Base-by-base conservation (phyloP, 2,797 vertebrate genomes). In the Gymnothorax reevesii region DNA sequence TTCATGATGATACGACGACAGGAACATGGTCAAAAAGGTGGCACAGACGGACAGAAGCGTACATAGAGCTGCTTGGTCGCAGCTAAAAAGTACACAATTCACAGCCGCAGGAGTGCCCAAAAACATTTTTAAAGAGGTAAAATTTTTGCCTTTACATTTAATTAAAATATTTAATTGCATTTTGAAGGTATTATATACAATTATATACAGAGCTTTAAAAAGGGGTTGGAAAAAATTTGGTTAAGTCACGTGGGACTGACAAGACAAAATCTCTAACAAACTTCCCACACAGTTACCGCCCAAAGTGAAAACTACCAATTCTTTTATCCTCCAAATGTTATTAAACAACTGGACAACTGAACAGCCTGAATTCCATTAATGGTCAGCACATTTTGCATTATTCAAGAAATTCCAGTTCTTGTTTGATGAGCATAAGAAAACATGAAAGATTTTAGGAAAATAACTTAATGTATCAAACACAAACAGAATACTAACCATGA, bases 271-370 rank as follows among this genome's bases (percentile, higher is more conserved):
- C 42, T 84, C 15, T 79, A 77, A 54, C 33, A 71, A 55, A 79
- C 54, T 20, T 73, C 77, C n/a, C 13, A 55, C 1, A 22, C 49
- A 54, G 52, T 22, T 52, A 20, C 60, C 5, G 62, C 49, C 20
- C 57, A 77, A 87, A 64, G 71, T 87, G 64, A 71, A 87, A 87
- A 42, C 69, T 42, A 75, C 82, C 83, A 42, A 42, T 42, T 42
- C 33, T n/a, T 83, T 83, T 7, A 83, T 55, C 77, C 52, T n/a
- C 17, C 54, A 49, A 22, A n/a, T n/a, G 20, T 54, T 52, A n/a
- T 54, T 80, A 55, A 9, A 80, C 49, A 52, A 9, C 9, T 55
- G 49, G 64, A 6, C n/a, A 49, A 20, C 73, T 2, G 17, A 80
- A 25, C 49, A 9, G 22, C 2, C 55, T 20, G 49, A 80, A 80